Percentiles rank a stretch among this genome's conserved stretches.
phyloP scores from a whole-genome alignment of 1,140 invertebrate species.

The Leptopilina boulardi region DNA sequence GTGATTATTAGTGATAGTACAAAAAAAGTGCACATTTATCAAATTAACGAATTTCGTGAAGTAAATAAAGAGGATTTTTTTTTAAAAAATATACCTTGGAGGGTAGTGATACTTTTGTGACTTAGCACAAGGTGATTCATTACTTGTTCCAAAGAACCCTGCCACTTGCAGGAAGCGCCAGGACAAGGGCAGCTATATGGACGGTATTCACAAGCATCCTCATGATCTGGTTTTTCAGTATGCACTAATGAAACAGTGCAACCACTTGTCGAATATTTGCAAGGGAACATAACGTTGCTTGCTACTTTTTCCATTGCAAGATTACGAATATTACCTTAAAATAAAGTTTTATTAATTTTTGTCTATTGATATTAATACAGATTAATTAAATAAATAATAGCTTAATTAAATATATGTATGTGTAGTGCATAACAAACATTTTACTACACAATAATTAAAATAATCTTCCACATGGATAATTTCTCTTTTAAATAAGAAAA shows the following conservation, averaged over 20 bases:
- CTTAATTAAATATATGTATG: no score
- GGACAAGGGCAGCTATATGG: slow-evolving; percentile 99
- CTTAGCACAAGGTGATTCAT: slow-evolving; percentile 98
- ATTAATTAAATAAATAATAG: no score
- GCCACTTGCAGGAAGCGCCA: slow-evolving; percentile 99
- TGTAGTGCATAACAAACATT: no score
- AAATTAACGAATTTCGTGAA: not conserved
- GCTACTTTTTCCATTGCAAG: slow-evolving; percentile 99
- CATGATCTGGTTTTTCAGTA: slow-evolving; percentile 98
- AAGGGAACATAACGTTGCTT: slow-evolving; percentile 98
- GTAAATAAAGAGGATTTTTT: no score
- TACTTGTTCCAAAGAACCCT: slow-evolving; percentile 95
- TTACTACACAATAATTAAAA: no score
- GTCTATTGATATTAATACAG: no score
- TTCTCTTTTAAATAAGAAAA: no score
- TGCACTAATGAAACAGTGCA: slow-evolving; percentile 95
- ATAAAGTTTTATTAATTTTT: no score
- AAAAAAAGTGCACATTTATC: no score
- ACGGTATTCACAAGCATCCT: slow-evolving; percentile 98
- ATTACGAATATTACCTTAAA: slow-evolving; percentile 95
- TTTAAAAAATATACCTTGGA: slow-evolving; percentile 79
- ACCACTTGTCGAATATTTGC: slow-evolving; percentile 98
- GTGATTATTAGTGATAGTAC: no score
- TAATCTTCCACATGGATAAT: no score
- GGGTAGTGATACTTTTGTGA: slow-evolving; percentile 99